Evolutionary conservation across 2,797 vertebrate genomes (phyloP).

Genomic region (Loris lydekkerianus): DNA sequence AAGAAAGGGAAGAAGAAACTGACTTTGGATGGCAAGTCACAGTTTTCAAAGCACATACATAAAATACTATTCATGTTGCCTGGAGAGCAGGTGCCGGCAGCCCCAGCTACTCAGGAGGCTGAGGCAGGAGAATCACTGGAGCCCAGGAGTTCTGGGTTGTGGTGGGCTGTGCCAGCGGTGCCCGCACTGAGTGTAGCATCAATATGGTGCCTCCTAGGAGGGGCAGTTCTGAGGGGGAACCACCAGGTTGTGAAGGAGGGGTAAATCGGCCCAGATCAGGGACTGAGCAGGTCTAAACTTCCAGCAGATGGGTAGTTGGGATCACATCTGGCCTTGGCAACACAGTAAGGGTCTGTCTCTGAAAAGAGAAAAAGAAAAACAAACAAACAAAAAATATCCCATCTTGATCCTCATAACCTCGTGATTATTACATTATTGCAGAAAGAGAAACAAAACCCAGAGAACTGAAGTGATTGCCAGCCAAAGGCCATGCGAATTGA

Average conservation of each 20-base stretch:
- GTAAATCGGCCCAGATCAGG: background rate
- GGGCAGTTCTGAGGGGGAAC: background rate
- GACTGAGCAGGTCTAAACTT: background rate
- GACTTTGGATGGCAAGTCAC: background rate
- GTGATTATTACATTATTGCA: background rate
- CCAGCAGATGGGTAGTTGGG: background rate
- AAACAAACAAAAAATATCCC: background rate
- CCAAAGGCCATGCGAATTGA: background rate
- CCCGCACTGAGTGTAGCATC: background rate
- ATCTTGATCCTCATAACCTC: background rate
- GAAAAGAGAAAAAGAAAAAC: background rate
- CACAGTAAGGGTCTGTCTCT: background rate
- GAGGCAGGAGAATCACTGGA: background rate
- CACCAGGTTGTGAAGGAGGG: background rate
- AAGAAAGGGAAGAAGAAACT: background rate
- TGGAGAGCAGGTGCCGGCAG: no score
- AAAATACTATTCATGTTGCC: background rate
- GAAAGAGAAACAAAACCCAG: constrained; percentile 43
- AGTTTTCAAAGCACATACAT: background rate
- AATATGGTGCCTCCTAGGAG: background rate
- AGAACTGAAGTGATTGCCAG: background rate
- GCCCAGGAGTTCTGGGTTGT: background rate
- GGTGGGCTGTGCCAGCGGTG: background rate
- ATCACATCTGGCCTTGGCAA: background rate
- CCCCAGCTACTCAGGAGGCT: background rate